Conservation (phyloP, 2,888 invertebrate species). For the Drosophila birchii region DNA sequence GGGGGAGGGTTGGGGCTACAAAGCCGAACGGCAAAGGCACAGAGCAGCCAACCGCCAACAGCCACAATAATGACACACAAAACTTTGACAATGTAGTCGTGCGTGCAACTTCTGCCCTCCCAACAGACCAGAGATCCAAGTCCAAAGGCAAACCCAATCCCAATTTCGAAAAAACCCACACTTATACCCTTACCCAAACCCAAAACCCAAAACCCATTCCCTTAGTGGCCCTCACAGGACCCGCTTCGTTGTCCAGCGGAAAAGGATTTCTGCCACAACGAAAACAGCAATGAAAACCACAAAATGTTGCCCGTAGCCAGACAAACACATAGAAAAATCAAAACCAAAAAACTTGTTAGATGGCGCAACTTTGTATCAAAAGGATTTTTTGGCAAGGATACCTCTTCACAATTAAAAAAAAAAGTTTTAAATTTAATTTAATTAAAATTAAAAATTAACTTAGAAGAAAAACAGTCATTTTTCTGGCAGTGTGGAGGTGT, state of each 20-base stretch:
- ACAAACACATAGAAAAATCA: neutral
- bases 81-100: conserved; percentile 77
- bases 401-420: neutral
- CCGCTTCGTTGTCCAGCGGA: conserved; percentile 56
- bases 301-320: conserved; percentile 60
- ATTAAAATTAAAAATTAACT: neutral
- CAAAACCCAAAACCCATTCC: neutral
- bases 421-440: neutral
- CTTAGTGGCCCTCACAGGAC: neutral
- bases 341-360: neutral
- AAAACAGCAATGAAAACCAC: conserved; percentile 78
- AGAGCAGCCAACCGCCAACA: conserved; percentile 63
- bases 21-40: conserved; percentile 49
- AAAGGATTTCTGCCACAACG: conserved; percentile 78
- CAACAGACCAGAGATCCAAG: neutral
- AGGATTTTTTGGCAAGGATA: too few species aligned
- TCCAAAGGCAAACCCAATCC: neutral
- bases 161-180: neutral
- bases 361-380: neutral
- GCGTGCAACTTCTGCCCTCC: conserved; percentile 45
- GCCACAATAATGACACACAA: conserved; percentile 77
- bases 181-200: neutral
- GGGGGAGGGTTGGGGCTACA: too few species aligned
- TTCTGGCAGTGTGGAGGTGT: neutral
- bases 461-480: neutral